A percentile compares a stretch with the other conserved stretches of the same genome.
These are phyloP conservation scores for Malurus elegans DNA, from an alignment of 2,113 vertebrate genomes.

Conservation along the genomic window DNA sequence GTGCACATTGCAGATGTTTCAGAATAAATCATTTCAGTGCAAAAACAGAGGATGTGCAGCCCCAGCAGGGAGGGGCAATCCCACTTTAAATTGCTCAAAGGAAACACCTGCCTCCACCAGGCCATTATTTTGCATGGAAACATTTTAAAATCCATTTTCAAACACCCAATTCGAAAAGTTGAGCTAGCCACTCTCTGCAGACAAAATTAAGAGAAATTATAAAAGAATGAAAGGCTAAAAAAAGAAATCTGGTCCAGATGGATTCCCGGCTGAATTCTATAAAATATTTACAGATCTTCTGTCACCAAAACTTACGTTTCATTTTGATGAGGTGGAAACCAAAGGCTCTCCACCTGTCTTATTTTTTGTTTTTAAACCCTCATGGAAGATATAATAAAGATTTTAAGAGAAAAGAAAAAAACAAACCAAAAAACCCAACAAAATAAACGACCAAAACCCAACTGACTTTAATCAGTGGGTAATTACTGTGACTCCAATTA, in stretches of 20 bases:
- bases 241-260: constrained; percentile 60
- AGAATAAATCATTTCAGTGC: background rate
- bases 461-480: background rate
- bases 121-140: background rate
- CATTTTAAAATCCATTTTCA: background rate
- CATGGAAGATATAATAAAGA: background rate
- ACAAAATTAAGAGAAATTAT: constrained; percentile 37
- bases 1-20: background rate
- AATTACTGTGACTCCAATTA: background rate
- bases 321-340: constrained; percentile 56
- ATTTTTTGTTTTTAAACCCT: background rate
- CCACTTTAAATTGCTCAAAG: background rate
- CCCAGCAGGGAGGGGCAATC: background rate
- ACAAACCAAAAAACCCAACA: background rate
- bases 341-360: constrained; percentile 36
- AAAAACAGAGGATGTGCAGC: background rate
- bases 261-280: constrained; percentile 53
- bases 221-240: constrained; percentile 35
- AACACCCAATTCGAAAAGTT: background rate
- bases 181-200: background rate
- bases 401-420: background rate
- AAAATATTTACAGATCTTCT: constrained; percentile 71
- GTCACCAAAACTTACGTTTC: constrained; percentile 54
- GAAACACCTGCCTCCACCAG: background rate
- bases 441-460: background rate